phyloP scores from a whole-genome alignment of 2,888 invertebrate species.

The Spisula solida region DNA sequence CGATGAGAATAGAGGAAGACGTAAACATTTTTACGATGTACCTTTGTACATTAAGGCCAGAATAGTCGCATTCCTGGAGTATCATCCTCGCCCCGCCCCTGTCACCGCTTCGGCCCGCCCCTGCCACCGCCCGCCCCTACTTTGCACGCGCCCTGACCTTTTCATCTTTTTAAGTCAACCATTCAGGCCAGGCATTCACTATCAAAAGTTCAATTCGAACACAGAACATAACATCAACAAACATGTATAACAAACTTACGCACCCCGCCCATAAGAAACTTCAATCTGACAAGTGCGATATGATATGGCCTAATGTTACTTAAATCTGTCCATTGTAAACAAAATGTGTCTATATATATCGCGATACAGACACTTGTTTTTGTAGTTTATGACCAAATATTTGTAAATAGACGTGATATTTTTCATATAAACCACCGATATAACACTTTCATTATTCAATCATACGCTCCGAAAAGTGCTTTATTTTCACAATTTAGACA shows the following conservation, averaged over 20 bases:
- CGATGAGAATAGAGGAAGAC: not conserved
- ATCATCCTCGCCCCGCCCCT: no score
- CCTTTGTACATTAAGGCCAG: no score
- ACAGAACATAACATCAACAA: no score
- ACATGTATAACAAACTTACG: no score
- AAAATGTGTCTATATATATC: not conserved
- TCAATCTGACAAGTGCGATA: not conserved
- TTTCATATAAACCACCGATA: not conserved
- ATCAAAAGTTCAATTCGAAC: no score
- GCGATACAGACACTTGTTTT: not conserved
- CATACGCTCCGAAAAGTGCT: not conserved
- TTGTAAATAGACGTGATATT: not conserved
- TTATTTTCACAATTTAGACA: not conserved
- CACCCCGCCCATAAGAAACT: no score
- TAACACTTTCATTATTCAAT: not conserved
- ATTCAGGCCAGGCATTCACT: no score
- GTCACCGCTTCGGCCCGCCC: no score
- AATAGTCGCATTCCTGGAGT: no score
- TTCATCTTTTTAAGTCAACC: no score
- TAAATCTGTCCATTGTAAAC: not conserved
- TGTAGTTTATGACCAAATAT: not conserved
- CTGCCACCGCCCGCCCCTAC: no score
- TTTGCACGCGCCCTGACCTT: no score
- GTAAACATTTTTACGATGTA: not conserved
- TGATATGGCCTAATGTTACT: not conserved